Evolutionary conservation across 2,113 vertebrate species (phyloP).

Genomic region (Carlito syrichta): DNA sequence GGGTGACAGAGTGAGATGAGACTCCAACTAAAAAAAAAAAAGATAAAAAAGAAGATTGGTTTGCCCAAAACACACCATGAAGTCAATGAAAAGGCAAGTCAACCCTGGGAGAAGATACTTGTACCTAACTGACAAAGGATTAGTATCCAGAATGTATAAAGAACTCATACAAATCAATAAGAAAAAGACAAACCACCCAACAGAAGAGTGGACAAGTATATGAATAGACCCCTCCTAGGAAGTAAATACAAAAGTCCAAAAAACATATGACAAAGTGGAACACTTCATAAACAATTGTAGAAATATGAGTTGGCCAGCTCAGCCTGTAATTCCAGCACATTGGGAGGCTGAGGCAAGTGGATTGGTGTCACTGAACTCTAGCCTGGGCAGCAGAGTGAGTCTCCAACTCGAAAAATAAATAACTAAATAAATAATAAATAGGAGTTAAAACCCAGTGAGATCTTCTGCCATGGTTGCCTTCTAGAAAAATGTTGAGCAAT

Average conservation of each 20-base stretch:
- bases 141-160: background rate
- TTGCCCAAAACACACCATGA: background rate
- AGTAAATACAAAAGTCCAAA: background rate
- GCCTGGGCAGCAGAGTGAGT: too few species aligned
- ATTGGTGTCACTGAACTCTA: too few species aligned
- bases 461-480: background rate
- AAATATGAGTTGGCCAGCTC: too few species aligned
- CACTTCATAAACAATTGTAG: too few species aligned
- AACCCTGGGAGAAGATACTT: background rate
- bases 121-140: background rate
- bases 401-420: too few species aligned
- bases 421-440: too few species aligned
- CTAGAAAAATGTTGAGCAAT: background rate
- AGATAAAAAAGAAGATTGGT: too few species aligned
- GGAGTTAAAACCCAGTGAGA: background rate
- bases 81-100: background rate
- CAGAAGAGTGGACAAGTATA: background rate
- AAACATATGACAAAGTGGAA: background rate
- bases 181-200: too few species aligned
- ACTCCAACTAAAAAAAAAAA: too few species aligned
- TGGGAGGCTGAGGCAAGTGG: too few species aligned
- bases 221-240: background rate
- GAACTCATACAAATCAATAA: background rate
- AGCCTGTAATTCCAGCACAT: too few species aligned
- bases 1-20: too few species aligned